Evolutionary conservation across 2,888 invertebrate genomes (phyloP).

Genomic region (Nowickia ferox): DNA sequence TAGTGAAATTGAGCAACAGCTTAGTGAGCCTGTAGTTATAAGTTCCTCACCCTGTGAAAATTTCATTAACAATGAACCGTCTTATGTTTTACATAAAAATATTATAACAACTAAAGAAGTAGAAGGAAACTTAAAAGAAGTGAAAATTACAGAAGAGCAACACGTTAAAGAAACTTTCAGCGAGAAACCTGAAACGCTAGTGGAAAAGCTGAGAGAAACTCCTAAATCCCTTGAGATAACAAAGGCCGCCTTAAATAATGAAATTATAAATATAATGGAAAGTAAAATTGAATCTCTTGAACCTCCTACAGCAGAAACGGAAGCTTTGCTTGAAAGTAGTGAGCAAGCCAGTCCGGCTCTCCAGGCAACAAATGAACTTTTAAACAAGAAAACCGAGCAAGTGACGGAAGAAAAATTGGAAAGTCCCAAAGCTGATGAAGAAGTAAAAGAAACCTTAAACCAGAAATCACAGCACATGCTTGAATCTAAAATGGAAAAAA

Average conservation of each 20-base stretch:
- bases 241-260: neutral
- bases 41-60: constrained; percentile 7
- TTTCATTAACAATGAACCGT: constrained; percentile 67
- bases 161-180: neutral
- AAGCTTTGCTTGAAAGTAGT: neutral
- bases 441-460: neutral
- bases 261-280: neutral
- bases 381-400: neutral
- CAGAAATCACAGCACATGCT: neutral
- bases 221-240: neutral
- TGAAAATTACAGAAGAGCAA: neutral
- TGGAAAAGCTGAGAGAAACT: neutral
- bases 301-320: neutral
- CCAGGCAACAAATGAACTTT: neutral
- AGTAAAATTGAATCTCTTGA: neutral
- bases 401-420: neutral
- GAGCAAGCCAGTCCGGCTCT: too few species aligned
- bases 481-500: neutral
- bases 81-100: constrained; percentile 79
- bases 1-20: neutral
- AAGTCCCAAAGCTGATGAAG: neutral
- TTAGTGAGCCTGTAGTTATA: neutral
- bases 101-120: constrained; percentile 65
- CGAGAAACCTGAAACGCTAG: neutral
- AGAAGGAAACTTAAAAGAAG: neutral